phyloP scores from a whole-genome alignment of 2,797 vertebrate genomes.

The Scomberomorus guttatus region DNA sequence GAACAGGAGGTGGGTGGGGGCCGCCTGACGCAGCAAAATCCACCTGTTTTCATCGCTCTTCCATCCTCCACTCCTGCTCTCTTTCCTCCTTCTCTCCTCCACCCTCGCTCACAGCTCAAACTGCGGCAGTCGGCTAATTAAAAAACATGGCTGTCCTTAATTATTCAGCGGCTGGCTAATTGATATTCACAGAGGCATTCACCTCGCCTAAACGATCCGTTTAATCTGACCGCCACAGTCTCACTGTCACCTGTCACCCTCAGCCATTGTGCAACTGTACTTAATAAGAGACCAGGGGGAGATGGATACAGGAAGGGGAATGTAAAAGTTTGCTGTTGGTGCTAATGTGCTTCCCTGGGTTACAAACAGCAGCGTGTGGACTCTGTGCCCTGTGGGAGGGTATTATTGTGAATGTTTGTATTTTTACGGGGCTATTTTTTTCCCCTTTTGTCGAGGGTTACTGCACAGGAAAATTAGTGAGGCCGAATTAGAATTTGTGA shows the following conservation, averaged over 20 bases:
- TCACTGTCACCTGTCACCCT: constrained; percentile 75
- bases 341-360: constrained; percentile 26
- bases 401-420: constrained; percentile 20
- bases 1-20: constrained; percentile 44
- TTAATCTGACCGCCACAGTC: constrained; percentile 82
- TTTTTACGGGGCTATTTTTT: constrained; percentile 27
- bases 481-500: constrained; percentile 27
- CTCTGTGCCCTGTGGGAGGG: background rate
- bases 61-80: constrained; percentile 41
- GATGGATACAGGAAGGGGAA: constrained; percentile 12
- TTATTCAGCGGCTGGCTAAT: constrained; percentile 90
- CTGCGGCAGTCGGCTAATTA: constrained; percentile 88
- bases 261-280: constrained; percentile 71
- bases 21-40: constrained; percentile 77
- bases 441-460: constrained; percentile 5
- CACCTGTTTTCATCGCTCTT: constrained; percentile 67
- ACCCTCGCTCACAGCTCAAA: constrained; percentile 71
- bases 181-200: constrained; percentile 88
- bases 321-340: constrained; percentile 45
- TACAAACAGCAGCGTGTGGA: constrained; percentile 26
- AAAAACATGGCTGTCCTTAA: constrained; percentile 88
- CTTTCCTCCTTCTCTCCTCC: constrained; percentile 30
- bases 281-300: constrained; percentile 48
- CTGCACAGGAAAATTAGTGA: constrained; percentile 50
- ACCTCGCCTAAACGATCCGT: constrained; percentile 82